Evolutionary conservation across 2,888 invertebrate species (phyloP), one percentile per base, ranked within the genome.

Genomic region (Sesamia inferens): DNA sequence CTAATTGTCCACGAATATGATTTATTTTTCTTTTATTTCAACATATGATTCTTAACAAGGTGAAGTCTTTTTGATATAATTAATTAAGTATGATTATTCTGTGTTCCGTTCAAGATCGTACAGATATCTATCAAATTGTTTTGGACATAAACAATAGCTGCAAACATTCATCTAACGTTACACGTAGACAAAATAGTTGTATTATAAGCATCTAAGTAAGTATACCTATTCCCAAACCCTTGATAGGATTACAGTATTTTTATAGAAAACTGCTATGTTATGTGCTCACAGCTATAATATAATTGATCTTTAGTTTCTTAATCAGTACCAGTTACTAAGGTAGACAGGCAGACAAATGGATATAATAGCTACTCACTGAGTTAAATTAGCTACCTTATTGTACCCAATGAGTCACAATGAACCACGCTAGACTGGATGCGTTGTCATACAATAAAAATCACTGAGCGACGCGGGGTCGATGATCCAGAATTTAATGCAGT

Each of bases 61-160:
- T 19, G 4, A 51, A 22, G 7, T 47, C 0, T 24, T 1, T 11
- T 4, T 7, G 2, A n/a, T n/a, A 57, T 44, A 39, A 44, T 31
- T 31, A 44, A n/a, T 44, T 13, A 51, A 22, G 6, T 44, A 57
- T 51, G 51, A 51, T 51, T 51, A 68, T 39, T 59, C 0, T 74
- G 39, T 78, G 73, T 64, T 67, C 57, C 42, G 51, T 68, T 70
- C 67, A 70, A 78, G 63, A 74, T 70, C 69, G 51, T 64, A 79
- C 75, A 74, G 71, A 68, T 74, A 74, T 62, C 70, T 79, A 68
- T n/a, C 61, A 68, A 68, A 79, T 68, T 74, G 51, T 62, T 74
- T n/a, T 63, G 14, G 47, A 59, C 66, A 71, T 83, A 79, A 83
- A 83, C 83, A 83, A 79, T 69, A 66, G 65, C 44, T 59, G 61